Base-by-base conservation (phyloP, 2,888 invertebrate species). In the Plusia festucae region DNA sequence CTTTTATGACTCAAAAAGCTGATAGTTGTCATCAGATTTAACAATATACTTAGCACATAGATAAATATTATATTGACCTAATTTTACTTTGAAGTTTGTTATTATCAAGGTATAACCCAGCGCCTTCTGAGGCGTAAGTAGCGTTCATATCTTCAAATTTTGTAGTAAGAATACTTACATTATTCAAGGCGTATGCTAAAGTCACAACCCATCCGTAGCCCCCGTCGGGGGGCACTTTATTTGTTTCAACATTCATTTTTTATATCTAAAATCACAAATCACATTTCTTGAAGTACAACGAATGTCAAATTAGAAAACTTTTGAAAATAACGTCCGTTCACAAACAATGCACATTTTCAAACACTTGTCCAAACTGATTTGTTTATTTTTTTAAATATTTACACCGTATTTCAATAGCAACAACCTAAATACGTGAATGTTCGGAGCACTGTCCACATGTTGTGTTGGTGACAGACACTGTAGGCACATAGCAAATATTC, bases 201-300 rank as follows among this genome's bases (percentile, higher is more conserved):
- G 96, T 96, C 54, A 96, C 94, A 32, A 96, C 91, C 96, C 96
- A 97, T 15, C 96, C 96, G 87, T 96, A 97, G 15, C 96, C 96
- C 68, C 96, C 96, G 81, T 97, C 96, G 0, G 96, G 96, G 44
- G 96, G 96, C 67, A 95, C 92, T 82, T 93, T 94, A 61, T 87
- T 87, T 68, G 77, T 83, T 76, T 81, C 83, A 65, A 75, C 78
- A 68, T 84, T 88, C 68, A 88, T 82, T 92, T 93, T 70, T 65
- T 88, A 65, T 75, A 40, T 55, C 65, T 68, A 60, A 64, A 65
- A 71, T 68, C 76, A 75, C 77, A 74, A 74, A 76, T 81, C 84
- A 87, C 83, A 85, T 87, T 72, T 83, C 83, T 75, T 68, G 18
- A 68, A 68, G 27, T 5, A 73, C 46, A 56, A 64, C 57, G 40